Percentiles rank a stretch among this genome's conserved stretches.
phyloP scores from a whole-genome alignment of 1,140 invertebrate species.

The Drosophila simulans region DNA sequence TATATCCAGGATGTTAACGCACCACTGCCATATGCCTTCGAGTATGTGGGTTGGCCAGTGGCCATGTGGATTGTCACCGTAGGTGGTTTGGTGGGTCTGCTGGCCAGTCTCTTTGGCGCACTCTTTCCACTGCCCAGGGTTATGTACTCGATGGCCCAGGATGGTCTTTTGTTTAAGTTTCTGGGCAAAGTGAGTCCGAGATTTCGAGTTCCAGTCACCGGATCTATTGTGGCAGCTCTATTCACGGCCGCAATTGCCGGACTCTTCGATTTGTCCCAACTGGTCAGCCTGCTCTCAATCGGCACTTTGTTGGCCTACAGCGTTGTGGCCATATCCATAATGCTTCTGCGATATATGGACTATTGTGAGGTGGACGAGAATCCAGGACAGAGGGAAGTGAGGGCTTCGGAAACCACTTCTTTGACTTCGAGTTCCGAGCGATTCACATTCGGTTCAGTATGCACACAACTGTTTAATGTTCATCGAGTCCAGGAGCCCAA shows the following conservation, averaged over 20 bases:
- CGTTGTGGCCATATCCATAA: slow-evolving; percentile 94
- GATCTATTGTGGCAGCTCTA: slow-evolving; percentile 90
- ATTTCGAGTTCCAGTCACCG: slow-evolving; percentile 89
- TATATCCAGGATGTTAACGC: slow-evolving; percentile 89
- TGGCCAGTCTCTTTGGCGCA: slow-evolving; percentile 91
- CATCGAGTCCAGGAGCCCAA: slow-evolving; percentile 59
- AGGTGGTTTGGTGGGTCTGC: slow-evolving; percentile 91
- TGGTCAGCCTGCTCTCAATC: slow-evolving; percentile 98
- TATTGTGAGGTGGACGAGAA: slow-evolving; percentile 54
- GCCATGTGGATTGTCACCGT: slow-evolving; percentile 91
- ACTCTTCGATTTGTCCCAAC: slow-evolving; percentile 93
- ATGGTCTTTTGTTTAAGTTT: slow-evolving; percentile 92
- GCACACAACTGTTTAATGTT: slow-evolving; percentile 70
- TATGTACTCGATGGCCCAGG: slow-evolving; percentile 94
- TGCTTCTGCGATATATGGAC: slow-evolving; percentile 88
- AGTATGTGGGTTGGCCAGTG: slow-evolving; percentile 87
- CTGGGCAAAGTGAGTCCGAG: slow-evolving; percentile 89
- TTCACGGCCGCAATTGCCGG: slow-evolving; percentile 92
- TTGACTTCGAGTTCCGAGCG: slow-evolving; percentile 56
- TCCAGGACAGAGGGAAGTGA: slow-evolving; percentile 11
- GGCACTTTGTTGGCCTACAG: slow-evolving; percentile 97
- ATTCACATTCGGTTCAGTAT: slow-evolving; percentile 52
- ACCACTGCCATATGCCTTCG: slow-evolving; percentile 90
- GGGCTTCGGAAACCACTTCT: slow-evolving; percentile 55
- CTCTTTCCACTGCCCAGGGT: slow-evolving; percentile 94